A percentile compares a stretch with the other conserved stretches of the same genome.
Conservation (phyloP, 2,888 invertebrate genomes). For the Agrochola litura region DNA sequence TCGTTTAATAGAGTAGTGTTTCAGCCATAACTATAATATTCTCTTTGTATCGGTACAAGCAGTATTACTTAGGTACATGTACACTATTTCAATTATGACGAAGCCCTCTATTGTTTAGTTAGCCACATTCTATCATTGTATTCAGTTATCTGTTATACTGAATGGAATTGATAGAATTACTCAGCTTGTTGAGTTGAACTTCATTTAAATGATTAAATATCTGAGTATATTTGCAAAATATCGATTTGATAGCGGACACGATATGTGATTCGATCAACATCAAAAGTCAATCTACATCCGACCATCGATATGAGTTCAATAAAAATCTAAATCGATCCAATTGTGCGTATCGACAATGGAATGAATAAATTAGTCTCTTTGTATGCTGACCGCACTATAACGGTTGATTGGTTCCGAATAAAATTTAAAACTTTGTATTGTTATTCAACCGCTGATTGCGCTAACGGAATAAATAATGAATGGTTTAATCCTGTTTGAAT, state of each 20-base stretch:
- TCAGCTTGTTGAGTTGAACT: not conserved
- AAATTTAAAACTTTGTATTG: constrained; percentile 69
- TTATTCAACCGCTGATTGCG: constrained; percentile 47
- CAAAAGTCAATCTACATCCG: constrained; percentile 16
- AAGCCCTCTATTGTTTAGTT: constrained; percentile 31
- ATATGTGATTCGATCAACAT: constrained; percentile 26
- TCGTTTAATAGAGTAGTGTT: not conserved
- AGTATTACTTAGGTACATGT: constrained; percentile 28
- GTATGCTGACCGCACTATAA: constrained; percentile 67
- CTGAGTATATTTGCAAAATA: not conserved
- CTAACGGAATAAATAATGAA: constrained; percentile 46
- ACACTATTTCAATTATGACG: constrained; percentile 43
- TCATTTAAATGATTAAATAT: constrained; percentile 3
- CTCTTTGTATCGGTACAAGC: constrained; percentile 22
- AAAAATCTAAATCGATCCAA: constrained; percentile 58
- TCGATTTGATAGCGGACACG: constrained; percentile 1
- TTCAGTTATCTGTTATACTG: not conserved
- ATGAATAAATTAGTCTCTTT: constrained; percentile 68
- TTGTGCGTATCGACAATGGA: constrained; percentile 53
- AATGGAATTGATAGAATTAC: not conserved
- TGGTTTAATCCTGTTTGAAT: constrained; percentile 46
- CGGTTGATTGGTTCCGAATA: constrained; percentile 69
- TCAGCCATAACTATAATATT: constrained; percentile 1
- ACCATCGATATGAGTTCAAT: constrained; percentile 14
- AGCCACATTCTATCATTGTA: constrained; percentile 15